Conservation (phyloP, 2,113 vertebrate species). For the Myotis davidii region DNA sequence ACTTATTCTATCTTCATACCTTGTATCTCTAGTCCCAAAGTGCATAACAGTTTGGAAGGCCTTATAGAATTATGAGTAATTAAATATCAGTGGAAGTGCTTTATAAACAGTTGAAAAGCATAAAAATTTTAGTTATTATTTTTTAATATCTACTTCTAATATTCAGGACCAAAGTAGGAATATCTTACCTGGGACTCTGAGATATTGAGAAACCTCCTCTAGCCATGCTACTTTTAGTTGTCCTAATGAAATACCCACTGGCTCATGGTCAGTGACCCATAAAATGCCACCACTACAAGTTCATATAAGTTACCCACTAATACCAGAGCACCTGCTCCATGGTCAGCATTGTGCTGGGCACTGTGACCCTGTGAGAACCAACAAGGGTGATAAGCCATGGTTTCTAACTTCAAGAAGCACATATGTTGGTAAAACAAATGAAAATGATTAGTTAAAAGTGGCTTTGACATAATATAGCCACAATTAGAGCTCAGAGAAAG, state of each 20-base stretch:
- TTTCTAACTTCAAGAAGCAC: not conserved
- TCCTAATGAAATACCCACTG: not conserved
- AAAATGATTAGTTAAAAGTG: not conserved
- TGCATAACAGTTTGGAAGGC: not conserved
- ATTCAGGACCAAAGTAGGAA: not conserved
- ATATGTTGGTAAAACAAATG: not conserved
- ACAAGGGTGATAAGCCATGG: not conserved
- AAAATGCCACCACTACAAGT: not conserved
- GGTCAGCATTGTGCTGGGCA: not conserved
- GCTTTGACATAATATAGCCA: not conserved
- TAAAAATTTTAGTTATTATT: not conserved
- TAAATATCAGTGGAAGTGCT: not conserved
- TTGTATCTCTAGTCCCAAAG: not conserved
- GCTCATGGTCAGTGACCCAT: not conserved
- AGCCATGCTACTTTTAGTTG: not conserved
- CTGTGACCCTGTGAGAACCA: not conserved
- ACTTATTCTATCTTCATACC: not conserved
- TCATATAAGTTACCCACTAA: not conserved
- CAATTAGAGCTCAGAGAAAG: not conserved
- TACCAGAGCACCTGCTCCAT: not conserved
- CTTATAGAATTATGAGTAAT: not conserved
- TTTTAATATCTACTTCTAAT: not conserved
- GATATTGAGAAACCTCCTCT: not conserved
- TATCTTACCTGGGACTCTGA: not conserved
- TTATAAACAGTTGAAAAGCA: not conserved